phyloP scores from a whole-genome alignment of 2,888 invertebrate genomes.

The Rhamphomyia laevipes region DNA sequence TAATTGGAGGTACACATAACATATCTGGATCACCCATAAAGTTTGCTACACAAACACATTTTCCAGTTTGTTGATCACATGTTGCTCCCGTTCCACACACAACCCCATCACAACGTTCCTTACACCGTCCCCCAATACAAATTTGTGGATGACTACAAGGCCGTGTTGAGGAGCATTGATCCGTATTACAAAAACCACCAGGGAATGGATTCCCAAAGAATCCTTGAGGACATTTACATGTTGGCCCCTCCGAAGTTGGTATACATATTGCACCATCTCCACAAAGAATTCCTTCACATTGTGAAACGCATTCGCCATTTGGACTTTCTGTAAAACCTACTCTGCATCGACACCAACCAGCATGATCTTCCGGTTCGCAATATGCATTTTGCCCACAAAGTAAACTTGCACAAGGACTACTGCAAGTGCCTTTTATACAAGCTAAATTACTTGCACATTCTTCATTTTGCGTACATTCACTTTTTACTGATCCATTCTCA shows the following conservation, averaged over 20 bases:
- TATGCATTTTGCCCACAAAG: conserved; percentile 74
- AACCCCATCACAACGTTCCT: conserved; percentile 75
- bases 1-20: conserved; percentile 78
- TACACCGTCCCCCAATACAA: conserved; percentile 79
- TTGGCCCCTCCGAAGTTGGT: conserved; percentile 70
- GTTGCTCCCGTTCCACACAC: conserved; percentile 81
- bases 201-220: conserved; percentile 85
- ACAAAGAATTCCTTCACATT: conserved; percentile 50
- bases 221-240: conserved; percentile 79
- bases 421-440: conserved; percentile 66
- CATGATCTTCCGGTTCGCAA: conserved; percentile 80
- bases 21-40: conserved; percentile 83
- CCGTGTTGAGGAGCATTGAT: conserved; percentile 64
- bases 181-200: conserved; percentile 72
- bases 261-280: conserved; percentile 77
- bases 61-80: conserved; percentile 67
- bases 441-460: conserved; percentile 72
- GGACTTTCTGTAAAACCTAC: conserved; percentile 69
- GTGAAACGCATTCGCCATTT: conserved; percentile 72
- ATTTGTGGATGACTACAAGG: conserved; percentile 69
- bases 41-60: conserved; percentile 76
- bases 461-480: conserved; percentile 56
- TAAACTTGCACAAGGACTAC: conserved; percentile 67
- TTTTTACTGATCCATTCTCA: conserved; percentile 44
- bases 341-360: conserved; percentile 78